phyloP scores from a whole-genome alignment of 2,888 invertebrate genomes.

The Aphodius sticticus region DNA sequence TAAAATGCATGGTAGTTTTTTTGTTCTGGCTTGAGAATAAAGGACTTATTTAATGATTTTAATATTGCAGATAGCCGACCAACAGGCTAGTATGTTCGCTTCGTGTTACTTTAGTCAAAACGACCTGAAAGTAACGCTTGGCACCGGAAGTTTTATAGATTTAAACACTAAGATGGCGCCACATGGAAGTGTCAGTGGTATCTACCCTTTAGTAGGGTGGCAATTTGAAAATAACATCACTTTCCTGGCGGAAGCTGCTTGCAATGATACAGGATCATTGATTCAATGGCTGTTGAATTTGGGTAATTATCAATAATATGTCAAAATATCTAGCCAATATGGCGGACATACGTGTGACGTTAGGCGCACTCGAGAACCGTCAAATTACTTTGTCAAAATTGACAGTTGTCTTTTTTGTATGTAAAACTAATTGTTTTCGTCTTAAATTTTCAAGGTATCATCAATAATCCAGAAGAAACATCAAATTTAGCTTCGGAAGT shows the following conservation, averaged over 20 bases:
- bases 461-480: conserved; percentile 71
- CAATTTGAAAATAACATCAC: conserved; percentile 66
- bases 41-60: too few species aligned
- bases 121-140: conserved; percentile 88
- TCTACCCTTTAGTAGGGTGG: conserved; percentile 95
- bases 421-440: not conserved
- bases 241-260: conserved; percentile 85
- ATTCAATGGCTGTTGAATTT: conserved; percentile 84
- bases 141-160: conserved; percentile 90
- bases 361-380: too few species aligned
- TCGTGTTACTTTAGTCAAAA: conserved; percentile 81
- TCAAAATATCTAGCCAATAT: not conserved
- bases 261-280: conserved; percentile 87
- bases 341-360: too few species aligned
- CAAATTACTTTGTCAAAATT: too few species aligned
- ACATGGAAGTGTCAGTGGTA: conserved; percentile 82
- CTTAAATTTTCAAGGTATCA: conserved; percentile 63
- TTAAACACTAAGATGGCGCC: conserved; percentile 80
- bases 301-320: conserved; percentile 60
- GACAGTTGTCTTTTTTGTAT: too few species aligned
- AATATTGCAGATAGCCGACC: conserved; percentile 77
- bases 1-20: conserved; percentile 75
- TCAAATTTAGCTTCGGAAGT: conserved; percentile 74
- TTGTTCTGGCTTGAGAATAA: too few species aligned
- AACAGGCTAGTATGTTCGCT: conserved; percentile 90